Conservation (phyloP, 2,797 vertebrate species). For the Chlorospingus flavigularis region DNA sequence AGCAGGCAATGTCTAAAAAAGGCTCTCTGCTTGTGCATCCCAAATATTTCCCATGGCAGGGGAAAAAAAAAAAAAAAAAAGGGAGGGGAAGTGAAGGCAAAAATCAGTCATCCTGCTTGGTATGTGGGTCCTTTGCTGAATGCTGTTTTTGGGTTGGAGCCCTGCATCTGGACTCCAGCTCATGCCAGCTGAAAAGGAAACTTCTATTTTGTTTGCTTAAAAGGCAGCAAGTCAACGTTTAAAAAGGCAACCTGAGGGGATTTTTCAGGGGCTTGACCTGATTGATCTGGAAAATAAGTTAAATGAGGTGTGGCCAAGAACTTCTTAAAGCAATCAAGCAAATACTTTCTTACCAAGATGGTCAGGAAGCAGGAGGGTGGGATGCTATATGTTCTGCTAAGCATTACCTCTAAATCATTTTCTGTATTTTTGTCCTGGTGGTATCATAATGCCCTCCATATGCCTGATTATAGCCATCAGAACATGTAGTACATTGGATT, state of each 20-base stretch:
- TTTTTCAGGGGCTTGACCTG: slow-evolving; percentile 59
- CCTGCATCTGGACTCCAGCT: slow-evolving; percentile 68
- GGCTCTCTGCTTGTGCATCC: slow-evolving; percentile 20
- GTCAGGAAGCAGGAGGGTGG: slow-evolving; percentile 54
- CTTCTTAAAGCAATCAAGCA: slow-evolving; percentile 45
- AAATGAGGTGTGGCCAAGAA: slow-evolving; percentile 63
- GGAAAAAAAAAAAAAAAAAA: background rate
- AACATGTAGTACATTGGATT: background rate
- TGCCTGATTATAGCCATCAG: background rate
- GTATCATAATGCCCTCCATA: slow-evolving; percentile 43
- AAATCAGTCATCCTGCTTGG: slow-evolving; percentile 55
- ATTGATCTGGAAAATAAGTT: slow-evolving; percentile 69
- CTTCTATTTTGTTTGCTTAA: slow-evolving; percentile 68
- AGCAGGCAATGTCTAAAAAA: slow-evolving; percentile 21
- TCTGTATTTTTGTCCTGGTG: slow-evolving; percentile 42
- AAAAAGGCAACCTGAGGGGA: slow-evolving; percentile 57
- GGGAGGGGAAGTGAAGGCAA: slow-evolving; percentile 46
- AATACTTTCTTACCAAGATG: slow-evolving; percentile 56
- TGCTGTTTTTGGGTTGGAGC: slow-evolving; percentile 67
- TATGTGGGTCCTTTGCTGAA: slow-evolving; percentile 59
- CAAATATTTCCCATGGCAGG: slow-evolving; percentile 54
- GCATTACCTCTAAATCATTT: slow-evolving; percentile 11
- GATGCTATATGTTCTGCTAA: slow-evolving; percentile 15
- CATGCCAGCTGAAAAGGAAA: slow-evolving; percentile 67
- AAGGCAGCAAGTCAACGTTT: slow-evolving; percentile 58